These are phyloP conservation scores for Ctenopoma multispine DNA, from an alignment of 2,797 vertebrate species.

Conservation along the genomic window DNA sequence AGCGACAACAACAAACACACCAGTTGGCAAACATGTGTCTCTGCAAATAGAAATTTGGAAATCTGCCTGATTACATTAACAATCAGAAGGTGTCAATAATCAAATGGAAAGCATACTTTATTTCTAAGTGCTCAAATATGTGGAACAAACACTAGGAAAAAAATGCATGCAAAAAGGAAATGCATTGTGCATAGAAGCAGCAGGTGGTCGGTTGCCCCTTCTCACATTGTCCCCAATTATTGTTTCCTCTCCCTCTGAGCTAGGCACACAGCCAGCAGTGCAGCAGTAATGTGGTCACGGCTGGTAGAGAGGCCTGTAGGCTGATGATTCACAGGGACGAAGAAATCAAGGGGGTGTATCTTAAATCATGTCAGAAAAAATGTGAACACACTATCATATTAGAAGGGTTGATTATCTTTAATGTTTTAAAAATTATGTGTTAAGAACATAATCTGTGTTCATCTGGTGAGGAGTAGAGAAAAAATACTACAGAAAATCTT, in stretches of 20 bases:
- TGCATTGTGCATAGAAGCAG: constrained; percentile 36
- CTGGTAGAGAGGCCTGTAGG: constrained; percentile 29
- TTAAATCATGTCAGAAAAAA: constrained; percentile 9
- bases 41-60: constrained; percentile 57
- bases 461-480: not conserved
- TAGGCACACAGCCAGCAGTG: constrained; percentile 58
- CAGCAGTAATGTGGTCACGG: constrained; percentile 49
- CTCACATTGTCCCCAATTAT: constrained; percentile 52
- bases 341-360: constrained; percentile 16
- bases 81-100: constrained; percentile 47
- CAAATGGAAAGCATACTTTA: constrained; percentile 48
- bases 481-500: not conserved
- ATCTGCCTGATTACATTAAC: constrained; percentile 62
- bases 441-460: not conserved
- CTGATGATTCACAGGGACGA: constrained; percentile 15
- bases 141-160: constrained; percentile 39
- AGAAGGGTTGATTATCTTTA: not conserved
- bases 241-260: constrained; percentile 36
- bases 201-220: constrained; percentile 59
- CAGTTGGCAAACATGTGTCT: constrained; percentile 64
- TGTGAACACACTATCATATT: not conserved
- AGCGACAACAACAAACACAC: constrained; percentile 44
- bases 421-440: not conserved
- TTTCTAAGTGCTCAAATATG: constrained; percentile 47
- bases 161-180: too few species aligned